Percentiles rank a stretch among this genome's conserved stretches.
These are phyloP conservation scores for Rhynchotus rufescens DNA, from an alignment of 2,797 vertebrate genomes.

Conservation along the genomic window DNA sequence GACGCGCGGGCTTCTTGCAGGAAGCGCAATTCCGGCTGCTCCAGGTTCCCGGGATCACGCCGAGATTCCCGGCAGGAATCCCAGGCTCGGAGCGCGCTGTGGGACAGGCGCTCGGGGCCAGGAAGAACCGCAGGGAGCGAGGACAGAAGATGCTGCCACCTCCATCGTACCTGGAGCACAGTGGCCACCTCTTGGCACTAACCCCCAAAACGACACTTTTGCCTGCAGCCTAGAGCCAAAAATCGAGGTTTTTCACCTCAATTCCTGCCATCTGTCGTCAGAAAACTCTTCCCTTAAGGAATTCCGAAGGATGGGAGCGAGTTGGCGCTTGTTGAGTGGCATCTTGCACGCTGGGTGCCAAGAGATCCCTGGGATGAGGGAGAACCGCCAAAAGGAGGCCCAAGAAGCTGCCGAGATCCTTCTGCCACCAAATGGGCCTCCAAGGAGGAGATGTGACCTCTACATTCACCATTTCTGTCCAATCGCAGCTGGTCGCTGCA, in stretches of 20 bases:
- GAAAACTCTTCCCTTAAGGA: neutral
- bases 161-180: fast-evolving
- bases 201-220: neutral
- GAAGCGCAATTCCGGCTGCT: too few species aligned
- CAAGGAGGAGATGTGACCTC: neutral
- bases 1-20: neutral
- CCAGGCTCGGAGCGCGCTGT: fast-evolving
- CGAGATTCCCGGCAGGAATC: fast-evolving
- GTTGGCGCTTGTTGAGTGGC: neutral
- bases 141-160: neutral
- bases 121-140: fast-evolving
- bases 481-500: neutral
- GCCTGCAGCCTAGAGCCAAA: neutral
- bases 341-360: neutral
- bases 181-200: neutral
- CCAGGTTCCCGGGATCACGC: neutral
- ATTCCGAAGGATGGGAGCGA: neutral
- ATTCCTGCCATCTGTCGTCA: neutral
- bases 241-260: neutral
- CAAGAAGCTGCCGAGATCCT: neutral
- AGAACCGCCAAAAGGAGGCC: neutral
- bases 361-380: neutral
- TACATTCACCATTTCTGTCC: neutral
- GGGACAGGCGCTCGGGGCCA: fast-evolving
- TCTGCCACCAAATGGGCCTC: neutral